Evolutionary conservation across 2,888 invertebrate genomes (phyloP).

Genomic region (Mayetiola destructor): DNA sequence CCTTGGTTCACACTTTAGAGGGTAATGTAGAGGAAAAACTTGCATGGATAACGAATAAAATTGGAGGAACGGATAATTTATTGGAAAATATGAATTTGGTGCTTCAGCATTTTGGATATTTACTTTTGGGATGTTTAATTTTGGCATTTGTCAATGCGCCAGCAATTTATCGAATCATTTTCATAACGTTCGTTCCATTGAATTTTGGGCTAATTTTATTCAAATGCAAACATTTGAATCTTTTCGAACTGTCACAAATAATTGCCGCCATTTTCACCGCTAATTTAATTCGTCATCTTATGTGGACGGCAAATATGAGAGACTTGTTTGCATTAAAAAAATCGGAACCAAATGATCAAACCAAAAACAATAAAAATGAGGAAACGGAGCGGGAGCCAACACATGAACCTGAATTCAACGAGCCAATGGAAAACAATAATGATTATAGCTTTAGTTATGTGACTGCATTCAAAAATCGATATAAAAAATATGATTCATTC

Average conservation of each 20-base stretch:
- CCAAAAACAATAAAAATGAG: not conserved
- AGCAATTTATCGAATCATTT: not conserved
- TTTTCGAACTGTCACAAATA: not conserved
- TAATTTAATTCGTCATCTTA: not conserved
- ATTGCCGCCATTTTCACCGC: not conserved
- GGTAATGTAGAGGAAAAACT: not conserved
- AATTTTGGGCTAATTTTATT: not conserved
- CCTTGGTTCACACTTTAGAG: not conserved
- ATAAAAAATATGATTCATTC: not conserved
- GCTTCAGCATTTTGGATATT: not conserved
- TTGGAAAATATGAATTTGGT: not conserved
- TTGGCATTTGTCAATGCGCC: conserved; percentile 6
- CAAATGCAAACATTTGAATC: not conserved
- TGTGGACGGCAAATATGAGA: not conserved
- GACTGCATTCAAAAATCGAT: not conserved
- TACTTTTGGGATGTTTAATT: not conserved
- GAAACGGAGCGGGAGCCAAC: not conserved
- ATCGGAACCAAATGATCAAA: not conserved
- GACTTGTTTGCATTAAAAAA: not conserved
- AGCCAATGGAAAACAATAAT: not conserved
- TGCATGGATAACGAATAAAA: not conserved
- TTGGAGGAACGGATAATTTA: conserved; percentile 1
- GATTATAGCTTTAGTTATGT: not conserved
- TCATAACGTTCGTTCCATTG: not conserved
- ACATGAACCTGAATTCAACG: not conserved